These are phyloP conservation scores for Phoebastria nigripes DNA, from an alignment of 2,797 vertebrate genomes.

Conservation along the genomic window DNA sequence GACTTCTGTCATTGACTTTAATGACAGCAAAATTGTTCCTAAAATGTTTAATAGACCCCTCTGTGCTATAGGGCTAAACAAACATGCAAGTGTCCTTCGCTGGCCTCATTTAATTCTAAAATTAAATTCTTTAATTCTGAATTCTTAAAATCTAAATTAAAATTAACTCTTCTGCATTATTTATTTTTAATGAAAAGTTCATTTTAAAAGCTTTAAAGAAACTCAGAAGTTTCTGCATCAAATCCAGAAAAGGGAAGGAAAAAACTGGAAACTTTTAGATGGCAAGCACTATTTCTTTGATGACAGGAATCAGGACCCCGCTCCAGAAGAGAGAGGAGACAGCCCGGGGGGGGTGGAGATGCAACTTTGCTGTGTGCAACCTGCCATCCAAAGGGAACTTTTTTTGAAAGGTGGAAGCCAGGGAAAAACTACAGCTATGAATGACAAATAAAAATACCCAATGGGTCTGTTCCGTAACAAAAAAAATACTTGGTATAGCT, in stretches of 20 bases:
- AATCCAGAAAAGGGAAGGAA: background rate
- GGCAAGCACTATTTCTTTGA: background rate
- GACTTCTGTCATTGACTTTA: background rate
- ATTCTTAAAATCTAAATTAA: background rate
- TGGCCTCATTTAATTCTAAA: background rate
- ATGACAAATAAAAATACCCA: background rate
- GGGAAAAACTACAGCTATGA: background rate
- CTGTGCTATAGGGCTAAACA: background rate
- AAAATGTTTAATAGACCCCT: no score
- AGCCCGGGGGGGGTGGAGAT: rapidly evolving
- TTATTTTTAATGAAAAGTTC: background rate
- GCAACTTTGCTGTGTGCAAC: background rate
- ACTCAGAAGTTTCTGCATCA: background rate
- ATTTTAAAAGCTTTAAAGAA: background rate
- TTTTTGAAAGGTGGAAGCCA: background rate
- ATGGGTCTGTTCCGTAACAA: background rate
- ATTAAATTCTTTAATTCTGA: background rate
- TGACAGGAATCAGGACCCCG: background rate
- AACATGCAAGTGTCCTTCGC: background rate
- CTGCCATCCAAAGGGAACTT: background rate
- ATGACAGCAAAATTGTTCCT: background rate
- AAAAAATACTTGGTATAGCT: background rate
- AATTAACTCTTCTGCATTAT: background rate
- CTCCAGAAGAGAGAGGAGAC: background rate
- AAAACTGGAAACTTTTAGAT: background rate